Evolutionary conservation across 2,888 invertebrate genomes (phyloP), one percentile per base, ranked within the genome.

Genomic region (Spilarctia lutea): DNA sequence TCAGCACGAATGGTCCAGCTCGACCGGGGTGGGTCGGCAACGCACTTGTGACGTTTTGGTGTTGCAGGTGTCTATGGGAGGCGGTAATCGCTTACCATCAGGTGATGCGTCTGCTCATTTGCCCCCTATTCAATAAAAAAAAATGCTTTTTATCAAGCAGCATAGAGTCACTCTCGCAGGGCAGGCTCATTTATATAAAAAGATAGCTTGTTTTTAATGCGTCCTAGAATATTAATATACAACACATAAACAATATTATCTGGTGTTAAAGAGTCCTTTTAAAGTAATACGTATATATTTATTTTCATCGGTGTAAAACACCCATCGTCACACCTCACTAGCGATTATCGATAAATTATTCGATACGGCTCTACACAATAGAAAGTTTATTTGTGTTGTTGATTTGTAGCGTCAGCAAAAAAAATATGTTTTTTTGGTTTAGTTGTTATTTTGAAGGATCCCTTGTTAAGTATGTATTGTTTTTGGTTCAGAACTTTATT

Each of bases 381-480:
- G 95, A 96, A 96, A 96, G 95, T 94, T 94, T 93, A 92, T 94
- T 94, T 94, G 88, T 88, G 83, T 79, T 84, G 77, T 85, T 79
- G 72, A 79, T 77, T 74, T 68, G 88, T 83, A 92, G 80, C 77
- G 92, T 89, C 85, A 75, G 91, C 90, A 92, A 86, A 91, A 90
- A 91, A 84, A 13, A 42, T 48, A 1, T 18, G 18, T 84, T 60
- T 81, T 81, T 81, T 74, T 79, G 84, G 85, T 84, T 86, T 86
- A 81, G 83, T 83, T 78, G 83, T 80, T 79, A 76, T 77, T 77
- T 45, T 33, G 6, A 42, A 67, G 24, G 7, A 27, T 68, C 0
- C 7, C 7, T 1, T 48, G 8, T 52, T 24, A 10, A 24, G 42
- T 27, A 45, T 52, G 4, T 13, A n/a, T 27, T 60, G 3, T 27